These are phyloP conservation scores for Leucozona laternaria DNA, from an alignment of 2,888 invertebrate genomes.

Conservation along the genomic window DNA sequence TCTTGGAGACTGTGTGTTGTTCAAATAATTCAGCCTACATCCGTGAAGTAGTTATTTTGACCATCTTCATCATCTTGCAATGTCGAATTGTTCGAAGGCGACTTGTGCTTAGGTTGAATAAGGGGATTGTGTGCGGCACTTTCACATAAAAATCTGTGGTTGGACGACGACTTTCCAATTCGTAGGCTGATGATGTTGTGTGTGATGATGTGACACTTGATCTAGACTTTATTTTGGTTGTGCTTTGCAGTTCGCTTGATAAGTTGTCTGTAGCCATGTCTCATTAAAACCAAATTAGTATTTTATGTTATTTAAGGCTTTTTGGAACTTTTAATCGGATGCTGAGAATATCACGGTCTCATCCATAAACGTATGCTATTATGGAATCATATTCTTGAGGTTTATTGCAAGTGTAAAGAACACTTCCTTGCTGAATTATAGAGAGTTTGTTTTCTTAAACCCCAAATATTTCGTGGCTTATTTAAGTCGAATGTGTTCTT, in stretches of 20 bases:
- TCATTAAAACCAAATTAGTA: too few species aligned
- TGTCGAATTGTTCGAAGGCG: conserved; percentile 4
- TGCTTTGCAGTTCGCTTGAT: neutral
- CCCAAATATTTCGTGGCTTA: too few species aligned
- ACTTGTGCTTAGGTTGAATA: neutral
- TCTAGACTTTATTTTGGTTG: neutral
- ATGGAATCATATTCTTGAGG: too few species aligned
- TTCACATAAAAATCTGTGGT: conserved; percentile 37
- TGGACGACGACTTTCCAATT: conserved; percentile 63
- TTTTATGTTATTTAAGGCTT: too few species aligned
- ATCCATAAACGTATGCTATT: too few species aligned
- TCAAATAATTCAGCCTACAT: conserved; percentile 47
- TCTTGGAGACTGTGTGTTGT: conserved; percentile 28
- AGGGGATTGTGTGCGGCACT: conserved; percentile 28
- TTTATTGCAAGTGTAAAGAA: too few species aligned
- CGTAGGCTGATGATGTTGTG: conserved; percentile 15
- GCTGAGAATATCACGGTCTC: too few species aligned
- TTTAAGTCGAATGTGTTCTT: too few species aligned
- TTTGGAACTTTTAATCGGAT: too few species aligned
- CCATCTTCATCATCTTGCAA: conserved; percentile 24
- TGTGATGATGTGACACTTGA: conserved; percentile 6
- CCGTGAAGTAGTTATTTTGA: conserved; percentile 54
- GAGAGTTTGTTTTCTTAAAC: too few species aligned
- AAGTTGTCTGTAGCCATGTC: too few species aligned
- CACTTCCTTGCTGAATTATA: too few species aligned